These are phyloP conservation scores for Clarias gariepinus DNA, from an alignment of 2,113 vertebrate species.

Conservation along the genomic window DNA sequence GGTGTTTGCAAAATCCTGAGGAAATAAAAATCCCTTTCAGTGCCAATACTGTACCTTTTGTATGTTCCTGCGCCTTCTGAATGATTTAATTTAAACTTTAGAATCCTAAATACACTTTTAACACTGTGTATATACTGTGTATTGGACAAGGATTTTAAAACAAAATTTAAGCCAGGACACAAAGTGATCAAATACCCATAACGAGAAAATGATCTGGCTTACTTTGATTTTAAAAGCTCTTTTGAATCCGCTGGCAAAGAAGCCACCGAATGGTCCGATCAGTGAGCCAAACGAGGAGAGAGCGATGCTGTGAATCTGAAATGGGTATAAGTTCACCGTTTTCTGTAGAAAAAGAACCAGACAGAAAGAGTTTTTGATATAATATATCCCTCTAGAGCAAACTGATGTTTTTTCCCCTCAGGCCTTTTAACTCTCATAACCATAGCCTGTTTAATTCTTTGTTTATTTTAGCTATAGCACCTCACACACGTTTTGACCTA, in stretches of 20 bases:
- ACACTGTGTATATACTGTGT: neutral
- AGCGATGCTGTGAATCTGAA: constrained; percentile 94
- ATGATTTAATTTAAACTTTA: neutral
- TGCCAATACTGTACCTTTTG: neutral
- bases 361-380: neutral
- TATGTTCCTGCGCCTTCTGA: neutral
- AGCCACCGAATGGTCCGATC: constrained; percentile 97
- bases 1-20: constrained; percentile 93
- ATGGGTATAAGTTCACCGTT: constrained; percentile 89
- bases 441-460: neutral
- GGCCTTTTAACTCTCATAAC: neutral
- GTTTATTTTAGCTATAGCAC: neutral
- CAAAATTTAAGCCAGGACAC: neutral
- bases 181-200: neutral
- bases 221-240: constrained; percentile 99
- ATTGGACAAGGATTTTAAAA: neutral
- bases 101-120: neutral
- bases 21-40: neutral
- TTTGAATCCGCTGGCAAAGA: constrained; percentile 98
- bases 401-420: neutral
- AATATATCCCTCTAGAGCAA: neutral
- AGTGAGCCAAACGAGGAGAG: constrained; percentile 91
- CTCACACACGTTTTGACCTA: too few species aligned
- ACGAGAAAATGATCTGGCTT: neutral
- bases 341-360: constrained; percentile 70